Evolutionary conservation across 2,888 invertebrate genomes (phyloP).

Genomic region (Dryococelus australis): DNA sequence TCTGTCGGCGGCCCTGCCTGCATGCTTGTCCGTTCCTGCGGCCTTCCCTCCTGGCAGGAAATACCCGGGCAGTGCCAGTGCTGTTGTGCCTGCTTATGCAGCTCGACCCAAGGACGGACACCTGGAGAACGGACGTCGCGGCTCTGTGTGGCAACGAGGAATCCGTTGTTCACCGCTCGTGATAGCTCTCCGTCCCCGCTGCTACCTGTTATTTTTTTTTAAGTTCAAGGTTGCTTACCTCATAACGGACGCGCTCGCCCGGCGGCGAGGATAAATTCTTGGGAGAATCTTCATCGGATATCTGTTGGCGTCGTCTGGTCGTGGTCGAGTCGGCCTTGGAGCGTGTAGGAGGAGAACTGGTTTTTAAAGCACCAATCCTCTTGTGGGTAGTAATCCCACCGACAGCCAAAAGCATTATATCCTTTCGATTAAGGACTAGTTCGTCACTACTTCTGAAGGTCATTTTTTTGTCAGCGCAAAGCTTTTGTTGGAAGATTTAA

Average conservation of each 20-base stretch:
- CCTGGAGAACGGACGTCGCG: background rate
- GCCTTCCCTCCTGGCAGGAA: too few species aligned
- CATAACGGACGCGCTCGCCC: background rate
- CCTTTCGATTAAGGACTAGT: too few species aligned
- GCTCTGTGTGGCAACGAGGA: background rate
- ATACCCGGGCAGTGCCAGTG: too few species aligned
- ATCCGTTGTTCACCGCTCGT: background rate
- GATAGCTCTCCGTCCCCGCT: background rate
- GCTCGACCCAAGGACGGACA: too few species aligned
- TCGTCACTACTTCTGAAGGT: too few species aligned
- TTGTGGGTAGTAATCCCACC: too few species aligned
- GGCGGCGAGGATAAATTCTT: background rate
- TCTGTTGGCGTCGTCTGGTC: background rate
- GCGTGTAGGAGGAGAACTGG: background rate
- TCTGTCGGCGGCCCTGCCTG: too few species aligned
- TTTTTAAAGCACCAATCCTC: background rate
- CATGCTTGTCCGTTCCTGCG: too few species aligned
- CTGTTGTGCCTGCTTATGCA: too few species aligned
- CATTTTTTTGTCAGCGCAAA: too few species aligned
- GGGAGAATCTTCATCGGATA: background rate
- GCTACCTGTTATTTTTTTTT: background rate
- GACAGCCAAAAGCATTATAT: too few species aligned
- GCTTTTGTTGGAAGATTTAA: too few species aligned
- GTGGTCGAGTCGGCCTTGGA: background rate
- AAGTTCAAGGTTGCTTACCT: conserved; percentile 16